Evolutionary conservation across 2,113 vertebrate species (phyloP), one percentile per base, ranked within the genome.

Genomic region (Dryoscopus gambensis): DNA sequence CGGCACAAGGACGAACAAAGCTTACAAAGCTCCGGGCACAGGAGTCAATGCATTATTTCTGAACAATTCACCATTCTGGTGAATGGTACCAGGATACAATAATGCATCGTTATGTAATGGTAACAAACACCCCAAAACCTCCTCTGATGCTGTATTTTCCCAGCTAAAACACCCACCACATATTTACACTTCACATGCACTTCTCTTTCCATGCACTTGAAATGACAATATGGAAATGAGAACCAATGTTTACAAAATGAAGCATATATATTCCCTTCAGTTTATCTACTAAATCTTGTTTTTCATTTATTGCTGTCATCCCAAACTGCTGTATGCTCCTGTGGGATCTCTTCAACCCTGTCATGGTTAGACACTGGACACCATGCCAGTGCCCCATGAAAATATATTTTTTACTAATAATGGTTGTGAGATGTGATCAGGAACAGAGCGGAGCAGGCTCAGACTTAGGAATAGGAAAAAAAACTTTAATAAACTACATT

Each of bases 41-140:
- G 39, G 25, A 88, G 24, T 33, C 0, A 1, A 50, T 0, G 11
- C 1, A 1, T 42, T 47, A 50, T 21, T 74, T 78, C 81, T 55
- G 77, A 77, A 24, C 2, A 1, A 52, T 49, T 39, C 44, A 21
- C 35, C 62, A 21, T 49, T 55, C 25, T 6, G 10, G n/a, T 28
- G 73, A 77, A 47, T 1, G 27, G 57, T 63, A 62, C n/a, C 49
- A 63, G 33, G 35, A 82, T 11, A 33, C 74, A 57, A 18, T n/a
- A 53, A 49, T 1, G 13, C 39, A 47, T 47, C 17, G 4, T 14
- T 42, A 59, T 30, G 37, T 24, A 74, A 50, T 10, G 5, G 31
- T n/a, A 59, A 7, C 39, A 84, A 84, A 78, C 16, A 49, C 17
- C 73, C 31, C 9, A 0, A 46, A 67, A 67, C 5, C 14, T 37